Percentiles rank a stretch among this genome's conserved stretches.
Conservation (phyloP, 2,113 vertebrate genomes). For the Mixornis gularis region DNA sequence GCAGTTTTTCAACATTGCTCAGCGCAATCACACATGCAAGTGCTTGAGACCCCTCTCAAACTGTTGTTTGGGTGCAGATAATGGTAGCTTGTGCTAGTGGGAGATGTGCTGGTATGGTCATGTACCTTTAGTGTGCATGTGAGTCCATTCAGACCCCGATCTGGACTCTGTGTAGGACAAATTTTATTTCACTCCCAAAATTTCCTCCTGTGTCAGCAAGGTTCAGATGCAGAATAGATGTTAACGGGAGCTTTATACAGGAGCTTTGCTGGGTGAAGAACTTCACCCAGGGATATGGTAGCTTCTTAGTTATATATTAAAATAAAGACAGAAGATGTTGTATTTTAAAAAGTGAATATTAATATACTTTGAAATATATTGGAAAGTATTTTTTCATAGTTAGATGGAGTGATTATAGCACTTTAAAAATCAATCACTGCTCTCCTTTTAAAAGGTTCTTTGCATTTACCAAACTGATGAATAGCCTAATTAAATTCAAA, state of each 20-base stretch:
- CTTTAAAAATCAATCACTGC: constrained; percentile 56
- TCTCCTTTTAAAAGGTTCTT: constrained; percentile 52
- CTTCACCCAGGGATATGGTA: not conserved
- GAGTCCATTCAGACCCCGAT: not conserved
- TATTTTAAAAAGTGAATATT: constrained; percentile 13
- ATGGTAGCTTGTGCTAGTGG: not conserved
- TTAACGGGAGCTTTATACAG: not conserved
- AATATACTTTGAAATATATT: constrained; percentile 9
- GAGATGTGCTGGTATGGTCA: not conserved
- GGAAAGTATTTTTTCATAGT: not conserved
- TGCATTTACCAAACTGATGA: constrained; percentile 55
- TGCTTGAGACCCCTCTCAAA: not conserved
- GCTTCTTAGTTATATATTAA: not conserved
- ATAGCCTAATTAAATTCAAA: constrained; percentile 61
- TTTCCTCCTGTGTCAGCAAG: not conserved
- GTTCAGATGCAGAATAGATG: not conserved
- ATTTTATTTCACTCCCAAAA: not conserved
- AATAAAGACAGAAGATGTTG: not conserved
- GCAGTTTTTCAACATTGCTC: not conserved
- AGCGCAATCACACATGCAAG: not conserved
- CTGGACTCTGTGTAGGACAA: not conserved
- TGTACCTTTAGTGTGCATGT: not conserved
- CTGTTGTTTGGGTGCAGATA: not conserved
- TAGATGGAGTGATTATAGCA: constrained; percentile 41
- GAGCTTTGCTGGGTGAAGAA: not conserved